These are phyloP conservation scores for Phymastichus coffea DNA, from an alignment of 1,140 invertebrate genomes.

Conservation along the genomic window DNA sequence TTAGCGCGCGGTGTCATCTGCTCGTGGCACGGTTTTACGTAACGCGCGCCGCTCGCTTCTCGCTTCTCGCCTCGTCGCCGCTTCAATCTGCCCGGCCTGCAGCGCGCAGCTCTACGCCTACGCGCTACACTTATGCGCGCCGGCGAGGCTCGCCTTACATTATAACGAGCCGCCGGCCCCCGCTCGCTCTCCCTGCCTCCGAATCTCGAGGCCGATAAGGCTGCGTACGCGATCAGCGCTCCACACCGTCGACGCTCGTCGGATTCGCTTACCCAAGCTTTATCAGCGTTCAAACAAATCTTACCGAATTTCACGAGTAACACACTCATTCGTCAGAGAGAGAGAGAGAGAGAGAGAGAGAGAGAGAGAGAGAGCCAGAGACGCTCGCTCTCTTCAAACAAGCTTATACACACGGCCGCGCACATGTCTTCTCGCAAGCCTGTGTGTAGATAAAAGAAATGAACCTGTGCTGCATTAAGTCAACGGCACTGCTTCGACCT, in stretches of 20 bases:
- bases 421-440: no score
- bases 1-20: constrained; percentile 29
- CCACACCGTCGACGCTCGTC: background rate
- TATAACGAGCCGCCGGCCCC: background rate
- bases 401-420: no score
- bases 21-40: constrained; percentile 26
- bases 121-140: background rate
- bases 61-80: no score
- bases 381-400: no score
- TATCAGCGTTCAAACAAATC: constrained; percentile 25
- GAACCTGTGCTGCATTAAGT: no score
- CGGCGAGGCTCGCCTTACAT: background rate
- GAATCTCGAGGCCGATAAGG: constrained; percentile 5
- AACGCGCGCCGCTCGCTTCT: constrained; percentile 16
- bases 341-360: no score
- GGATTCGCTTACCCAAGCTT: constrained; percentile 7
- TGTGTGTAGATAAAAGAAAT: no score
- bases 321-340: no score
- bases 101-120: background rate
- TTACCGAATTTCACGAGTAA: constrained; percentile 25
- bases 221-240: background rate
- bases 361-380: no score
- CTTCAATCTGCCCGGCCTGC: background rate
- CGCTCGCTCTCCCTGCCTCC: background rate
- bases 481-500: no score